phyloP scores from a whole-genome alignment of 92 coral and sea anemone genomes.

The Zoanthus solanderi region DNA sequence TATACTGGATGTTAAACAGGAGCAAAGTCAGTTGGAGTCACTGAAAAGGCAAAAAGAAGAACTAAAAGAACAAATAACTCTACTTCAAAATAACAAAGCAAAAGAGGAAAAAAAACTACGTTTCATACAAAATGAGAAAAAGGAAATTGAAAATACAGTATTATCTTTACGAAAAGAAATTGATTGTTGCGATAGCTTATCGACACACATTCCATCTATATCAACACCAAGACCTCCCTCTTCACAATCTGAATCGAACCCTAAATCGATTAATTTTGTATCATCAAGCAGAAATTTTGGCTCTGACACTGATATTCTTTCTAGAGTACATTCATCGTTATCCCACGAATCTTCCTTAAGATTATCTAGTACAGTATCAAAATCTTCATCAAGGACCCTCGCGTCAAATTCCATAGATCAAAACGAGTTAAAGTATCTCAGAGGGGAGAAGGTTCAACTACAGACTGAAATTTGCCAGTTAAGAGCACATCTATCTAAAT shows the following conservation, averaged over 20 bases:
- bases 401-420: constrained; percentile 43
- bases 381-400: constrained; percentile 21
- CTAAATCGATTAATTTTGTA: background rate
- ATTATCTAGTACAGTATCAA: background rate
- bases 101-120: constrained; percentile 64
- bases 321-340: background rate
- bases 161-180: constrained; percentile 58
- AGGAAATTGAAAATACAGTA: constrained; percentile 68
- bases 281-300: background rate
- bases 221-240: constrained; percentile 20
- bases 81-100: constrained; percentile 59
- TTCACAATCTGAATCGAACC: constrained; percentile 16
- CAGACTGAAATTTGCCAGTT: constrained; percentile 81
- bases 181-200: constrained; percentile 33
- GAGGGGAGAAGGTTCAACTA: constrained; percentile 74
- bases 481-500: constrained; percentile 69
- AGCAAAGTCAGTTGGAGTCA: constrained; percentile 49
- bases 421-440: constrained; percentile 62
- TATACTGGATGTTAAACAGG: constrained; percentile 24
- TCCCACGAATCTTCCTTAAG: constrained; percentile 32
- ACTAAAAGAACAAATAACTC: constrained; percentile 71
- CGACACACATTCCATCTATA: constrained; percentile 19
- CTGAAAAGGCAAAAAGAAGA: constrained; percentile 72
- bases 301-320: background rate
- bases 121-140: constrained; percentile 69